A percentile compares a stretch with the other conserved stretches of the same genome.
These are phyloP conservation scores for Amiota mariae DNA, from an alignment of 2,888 invertebrate species.

Conservation along the genomic window DNA sequence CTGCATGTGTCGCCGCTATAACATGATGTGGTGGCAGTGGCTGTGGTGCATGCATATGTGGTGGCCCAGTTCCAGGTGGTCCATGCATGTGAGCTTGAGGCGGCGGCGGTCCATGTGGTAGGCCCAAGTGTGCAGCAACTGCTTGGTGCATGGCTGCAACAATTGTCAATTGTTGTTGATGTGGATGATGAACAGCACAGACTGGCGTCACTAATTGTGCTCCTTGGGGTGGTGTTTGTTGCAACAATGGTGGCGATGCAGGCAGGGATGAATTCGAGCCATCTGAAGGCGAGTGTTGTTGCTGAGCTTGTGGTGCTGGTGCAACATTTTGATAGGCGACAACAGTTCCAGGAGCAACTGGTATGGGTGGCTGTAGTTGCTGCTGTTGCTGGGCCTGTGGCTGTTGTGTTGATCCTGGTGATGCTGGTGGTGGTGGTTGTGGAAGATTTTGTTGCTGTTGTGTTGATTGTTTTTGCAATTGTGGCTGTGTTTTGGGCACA, in stretches of 20 bases:
- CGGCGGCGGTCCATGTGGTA: conserved; percentile 46
- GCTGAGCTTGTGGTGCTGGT: conserved; percentile 47
- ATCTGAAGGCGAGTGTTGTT: conserved; percentile 65
- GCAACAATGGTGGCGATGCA: conserved; percentile 69
- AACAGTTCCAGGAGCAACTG: conserved; percentile 42
- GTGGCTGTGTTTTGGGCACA: conserved; percentile 45
- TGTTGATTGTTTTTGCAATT: conserved; percentile 39
- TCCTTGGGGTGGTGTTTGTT: conserved; percentile 69
- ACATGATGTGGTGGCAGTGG: conserved; percentile 44
- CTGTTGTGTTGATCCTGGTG: conserved; percentile 44
- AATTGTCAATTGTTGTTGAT: conserved; percentile 69
- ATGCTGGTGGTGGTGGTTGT: conserved; percentile 38
- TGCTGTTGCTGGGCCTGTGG: conserved; percentile 45
- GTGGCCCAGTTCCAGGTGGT: conserved; percentile 28
- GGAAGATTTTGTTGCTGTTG: conserved; percentile 33
- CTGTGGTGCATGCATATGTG: conserved; percentile 49
- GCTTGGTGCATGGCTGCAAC: conserved; percentile 69
- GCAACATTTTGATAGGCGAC: conserved; percentile 45
- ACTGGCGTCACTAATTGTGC: conserved; percentile 69
- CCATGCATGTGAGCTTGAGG: conserved; percentile 27
- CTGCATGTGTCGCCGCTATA: conserved; percentile 38
- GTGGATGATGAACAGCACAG: conserved; percentile 70
- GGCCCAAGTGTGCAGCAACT: conserved; percentile 49
- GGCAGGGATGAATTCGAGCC: conserved; percentile 66
- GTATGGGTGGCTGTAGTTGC: conserved; percentile 39